Base-by-base conservation (phyloP, 1,140 invertebrate species). In the Lineus longissimus region DNA sequence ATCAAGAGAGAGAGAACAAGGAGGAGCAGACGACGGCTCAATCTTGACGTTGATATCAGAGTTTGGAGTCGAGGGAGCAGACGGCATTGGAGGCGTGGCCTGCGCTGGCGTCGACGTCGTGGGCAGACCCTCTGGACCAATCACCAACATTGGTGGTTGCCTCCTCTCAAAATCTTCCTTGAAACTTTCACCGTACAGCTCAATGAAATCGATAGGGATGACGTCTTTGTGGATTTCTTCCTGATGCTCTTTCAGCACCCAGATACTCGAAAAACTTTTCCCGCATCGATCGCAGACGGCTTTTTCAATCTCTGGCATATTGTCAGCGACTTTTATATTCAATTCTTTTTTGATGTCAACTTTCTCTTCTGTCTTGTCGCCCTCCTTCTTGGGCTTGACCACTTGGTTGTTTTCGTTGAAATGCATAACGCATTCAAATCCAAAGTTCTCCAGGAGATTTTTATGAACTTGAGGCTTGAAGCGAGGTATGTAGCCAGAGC, bases 361-460 rank as follows among this genome's bases (percentile, higher is more conserved):
- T 2, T 65, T 65, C 55, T 67, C 54, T 25, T 27, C 29, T 25
- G 69, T 67, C 17, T 66, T 62, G 19, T 73, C 70, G 25, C 33
- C 36, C n/a, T 69, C 70, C 25, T 69, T 70, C 51, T 68, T 70
- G 23, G 64, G 70, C n/a, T 69, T 67, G 22, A 57, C 66, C 22
- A 58, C 61, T 55, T 92, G 90, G 73, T 92, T 90, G 75, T 91
- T 91, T 77, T 95, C 93, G 82, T 95, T 95, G 78, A 94, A 95
- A 80, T 96, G 94, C 92, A 95, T 95, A 2, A 96, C 93, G 66
- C 96, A 86, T 77, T 96, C 94, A 81, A 95, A 95, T 2, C 94
- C 94, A 81, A 93, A 95, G 70, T 91, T 94, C 80, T 95, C 93
- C 29, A 96, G 80, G 22, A 96, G 82, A 82, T 92, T 91, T 78